Percentiles rank a stretch among this genome's conserved stretches.
phyloP scores from a whole-genome alignment of 2,797 vertebrate species.

The Distichodus sexfasciatus region DNA sequence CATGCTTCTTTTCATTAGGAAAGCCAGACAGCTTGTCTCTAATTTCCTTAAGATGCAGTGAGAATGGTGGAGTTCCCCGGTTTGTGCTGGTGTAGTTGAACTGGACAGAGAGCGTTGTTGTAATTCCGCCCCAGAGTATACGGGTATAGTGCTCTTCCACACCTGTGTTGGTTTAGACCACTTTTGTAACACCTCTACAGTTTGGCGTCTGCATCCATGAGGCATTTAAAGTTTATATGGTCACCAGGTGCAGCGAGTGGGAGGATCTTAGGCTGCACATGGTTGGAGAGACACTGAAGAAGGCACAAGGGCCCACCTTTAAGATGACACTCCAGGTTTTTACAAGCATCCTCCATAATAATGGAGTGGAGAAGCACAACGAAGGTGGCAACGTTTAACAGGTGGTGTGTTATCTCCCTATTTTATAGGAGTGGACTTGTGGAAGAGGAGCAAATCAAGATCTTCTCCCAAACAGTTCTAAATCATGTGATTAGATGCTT shows the following conservation, averaged over 20 bases:
- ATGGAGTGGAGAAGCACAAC: neutral
- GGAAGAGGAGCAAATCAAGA: too few species aligned
- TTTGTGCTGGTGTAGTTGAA: too few species aligned
- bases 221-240: neutral
- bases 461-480: too few species aligned
- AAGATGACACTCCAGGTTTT: slow-evolving; percentile 3
- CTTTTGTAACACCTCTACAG: neutral
- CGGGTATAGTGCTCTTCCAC: neutral
- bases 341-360: neutral
- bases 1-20: neutral
- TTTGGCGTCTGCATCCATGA: neutral
- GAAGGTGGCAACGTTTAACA: neutral
- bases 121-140: too few species aligned
- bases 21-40: neutral
- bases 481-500: too few species aligned
- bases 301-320: neutral
- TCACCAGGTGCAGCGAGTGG: slow-evolving; percentile 14
- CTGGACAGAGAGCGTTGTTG: too few species aligned
- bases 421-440: too few species aligned
- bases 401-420: slow-evolving; percentile 2
- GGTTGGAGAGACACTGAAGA: neutral
- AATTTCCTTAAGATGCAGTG: neutral
- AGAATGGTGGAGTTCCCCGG: too few species aligned
- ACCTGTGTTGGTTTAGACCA: neutral
- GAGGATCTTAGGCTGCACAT: neutral